Conservation (phyloP, 2,797 vertebrate species). For the Phrynocephalus forsythii region DNA sequence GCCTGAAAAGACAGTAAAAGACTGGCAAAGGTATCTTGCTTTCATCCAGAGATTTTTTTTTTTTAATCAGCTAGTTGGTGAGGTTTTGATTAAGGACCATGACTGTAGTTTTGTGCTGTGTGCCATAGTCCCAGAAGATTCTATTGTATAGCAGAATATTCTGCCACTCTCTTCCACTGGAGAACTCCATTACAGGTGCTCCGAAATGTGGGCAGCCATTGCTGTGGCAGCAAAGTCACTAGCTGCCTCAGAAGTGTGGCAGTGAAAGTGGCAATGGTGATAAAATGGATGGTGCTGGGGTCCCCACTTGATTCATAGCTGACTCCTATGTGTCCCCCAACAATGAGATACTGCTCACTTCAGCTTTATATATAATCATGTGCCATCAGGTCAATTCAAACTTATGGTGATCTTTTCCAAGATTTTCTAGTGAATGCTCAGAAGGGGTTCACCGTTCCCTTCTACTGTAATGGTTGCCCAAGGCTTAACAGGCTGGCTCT, state of each 20-base stretch:
- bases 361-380: too few species aligned
- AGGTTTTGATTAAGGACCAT: too few species aligned
- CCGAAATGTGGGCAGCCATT: neutral
- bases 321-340: neutral
- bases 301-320: neutral
- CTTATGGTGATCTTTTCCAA: too few species aligned
- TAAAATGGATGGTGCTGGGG: neutral
- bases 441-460: too few species aligned
- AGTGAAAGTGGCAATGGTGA: neutral
- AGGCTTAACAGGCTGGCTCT: too few species aligned
- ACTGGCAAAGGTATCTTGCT: neutral
- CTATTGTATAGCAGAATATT: neutral
- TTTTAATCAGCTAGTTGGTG: neutral
- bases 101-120: neutral
- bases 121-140: neutral
- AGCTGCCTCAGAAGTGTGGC: neutral
- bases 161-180: neutral
- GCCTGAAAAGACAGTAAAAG: neutral
- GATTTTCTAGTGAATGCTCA: too few species aligned
- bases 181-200: neutral
- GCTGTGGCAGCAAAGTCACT: neutral
- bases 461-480: too few species aligned
- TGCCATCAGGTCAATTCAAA: too few species aligned
- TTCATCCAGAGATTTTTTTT: neutral
- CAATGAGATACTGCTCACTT: neutral